Percentiles rank a stretch among this genome's conserved stretches.
Evolutionary conservation across 2,888 invertebrate species (phyloP).

Genomic region (Corbicula japonica): DNA sequence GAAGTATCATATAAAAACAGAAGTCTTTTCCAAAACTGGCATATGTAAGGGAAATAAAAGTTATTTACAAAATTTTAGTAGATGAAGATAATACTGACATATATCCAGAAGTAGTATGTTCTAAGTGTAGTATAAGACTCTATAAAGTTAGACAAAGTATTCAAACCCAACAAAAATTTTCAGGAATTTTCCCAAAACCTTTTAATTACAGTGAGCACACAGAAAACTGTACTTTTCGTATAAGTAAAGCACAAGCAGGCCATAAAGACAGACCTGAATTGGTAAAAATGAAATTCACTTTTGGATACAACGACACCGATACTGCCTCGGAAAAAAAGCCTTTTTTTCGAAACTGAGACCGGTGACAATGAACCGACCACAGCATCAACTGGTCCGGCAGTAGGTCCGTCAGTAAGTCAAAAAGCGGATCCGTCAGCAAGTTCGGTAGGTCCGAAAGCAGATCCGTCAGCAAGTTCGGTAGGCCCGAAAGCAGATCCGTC

Average conservation of each 20-base stretch:
- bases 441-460: no score
- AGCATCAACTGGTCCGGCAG: neutral
- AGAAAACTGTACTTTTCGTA: constrained; percentile 8
- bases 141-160: constrained; percentile 6
- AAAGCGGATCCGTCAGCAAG: no score
- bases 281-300: neutral
- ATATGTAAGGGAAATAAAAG: neutral
- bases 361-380: neutral
- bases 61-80: constrained; percentile 1
- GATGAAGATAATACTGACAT: constrained; percentile 3
- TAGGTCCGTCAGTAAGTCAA: no score
- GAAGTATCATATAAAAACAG: constrained; percentile 1
- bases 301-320: neutral
- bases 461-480: no score
- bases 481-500: no score
- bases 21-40: constrained; percentile 1
- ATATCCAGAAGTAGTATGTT: constrained; percentile 12
- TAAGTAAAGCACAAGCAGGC: neutral
- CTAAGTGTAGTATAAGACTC: constrained; percentile 14
- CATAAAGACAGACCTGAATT: neutral
- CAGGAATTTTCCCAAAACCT: neutral
- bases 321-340: no score
- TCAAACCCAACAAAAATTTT: neutral
- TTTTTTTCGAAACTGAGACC: constrained; percentile 2
- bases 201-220: constrained; percentile 5